Evolutionary conservation across 53 echinoderm and acorn worm genomes (phyloP).

Genomic region (Pentamera pediparva): DNA sequence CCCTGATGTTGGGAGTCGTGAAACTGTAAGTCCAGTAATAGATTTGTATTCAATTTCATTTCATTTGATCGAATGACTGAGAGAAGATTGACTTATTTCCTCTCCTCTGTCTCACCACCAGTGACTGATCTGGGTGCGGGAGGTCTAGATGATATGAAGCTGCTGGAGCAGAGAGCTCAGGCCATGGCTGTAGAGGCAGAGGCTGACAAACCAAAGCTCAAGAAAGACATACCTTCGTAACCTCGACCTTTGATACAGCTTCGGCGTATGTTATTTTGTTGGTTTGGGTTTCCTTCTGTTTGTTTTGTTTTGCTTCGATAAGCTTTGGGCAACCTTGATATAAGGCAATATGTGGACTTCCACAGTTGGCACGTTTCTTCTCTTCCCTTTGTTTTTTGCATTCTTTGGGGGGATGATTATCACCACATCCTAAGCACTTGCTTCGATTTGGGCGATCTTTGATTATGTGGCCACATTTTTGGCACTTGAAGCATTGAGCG

Average conservation of each 20-base stretch:
- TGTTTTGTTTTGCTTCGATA: background rate
- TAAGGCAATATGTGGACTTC: too few species aligned
- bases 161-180: slow-evolving; percentile 94
- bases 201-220: slow-evolving; percentile 83
- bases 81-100: background rate
- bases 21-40: background rate
- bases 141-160: slow-evolving; percentile 89
- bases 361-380: too few species aligned
- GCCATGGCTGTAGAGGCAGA: slow-evolving; percentile 87
- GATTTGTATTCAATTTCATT: background rate
- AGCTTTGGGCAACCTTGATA: too few species aligned
- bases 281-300: background rate
- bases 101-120: background rate
- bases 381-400: too few species aligned
- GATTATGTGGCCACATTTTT: too few species aligned
- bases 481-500: too few species aligned
- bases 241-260: background rate
- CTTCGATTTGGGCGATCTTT: too few species aligned
- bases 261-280: background rate
- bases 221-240: slow-evolving; percentile 97
- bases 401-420: too few species aligned
- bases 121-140: slow-evolving; percentile 66
- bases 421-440: too few species aligned
- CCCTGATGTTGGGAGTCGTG: background rate
- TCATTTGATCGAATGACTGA: too few species aligned